Base-by-base conservation (phyloP, 2,113 vertebrate species). In the Caretta caretta region DNA sequence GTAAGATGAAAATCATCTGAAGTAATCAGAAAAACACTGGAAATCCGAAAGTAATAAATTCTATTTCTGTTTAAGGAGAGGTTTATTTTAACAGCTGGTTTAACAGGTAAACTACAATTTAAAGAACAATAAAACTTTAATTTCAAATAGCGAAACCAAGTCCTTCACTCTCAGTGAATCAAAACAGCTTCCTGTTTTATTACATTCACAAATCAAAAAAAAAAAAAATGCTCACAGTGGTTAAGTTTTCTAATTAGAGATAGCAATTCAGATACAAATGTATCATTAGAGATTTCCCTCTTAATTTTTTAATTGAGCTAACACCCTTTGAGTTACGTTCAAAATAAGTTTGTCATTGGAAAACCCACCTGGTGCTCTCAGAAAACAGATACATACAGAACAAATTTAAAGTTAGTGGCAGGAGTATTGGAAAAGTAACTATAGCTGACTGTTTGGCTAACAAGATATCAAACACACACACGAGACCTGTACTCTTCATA, bases 91-190 rank as follows among this genome's bases (percentile, higher is more conserved):
- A 76, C 22, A 22, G 12, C 22, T 13, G 42, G 11, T 76, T 76
- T 78, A 78, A 48, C 11, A 12, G 13, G 46, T 16, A 48, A 78
- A 12, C 24, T 46, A 72, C 8, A 72, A 22, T 69, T n/a, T n/a
- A 19, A 69, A 62, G 6, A 31, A 17, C 25, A 57, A 10, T 5
- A 12, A 25, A 57, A 57, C 25, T 19, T 69, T 7, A 17, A 6
- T 49, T 59, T 0, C 1, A 3, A 87, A 79, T 0, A 87, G 54
- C 0, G 1, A 90, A 4, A 83, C 56, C 11, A 84, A 69, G 3
- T 0, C 6, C 10, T 82, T 3, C 53, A 48, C 8, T 38, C 16
- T 19, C 0, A 2, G 38, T 53, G 35, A 92, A 62, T 7, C 22
- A n/a, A 81, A 54, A 76, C 1, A 38, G 51, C 20, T 90, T 94